Evolutionary conservation across 2,113 vertebrate genomes (phyloP), one percentile per base, ranked within the genome.

Genomic region (Noturus placidus): DNA sequence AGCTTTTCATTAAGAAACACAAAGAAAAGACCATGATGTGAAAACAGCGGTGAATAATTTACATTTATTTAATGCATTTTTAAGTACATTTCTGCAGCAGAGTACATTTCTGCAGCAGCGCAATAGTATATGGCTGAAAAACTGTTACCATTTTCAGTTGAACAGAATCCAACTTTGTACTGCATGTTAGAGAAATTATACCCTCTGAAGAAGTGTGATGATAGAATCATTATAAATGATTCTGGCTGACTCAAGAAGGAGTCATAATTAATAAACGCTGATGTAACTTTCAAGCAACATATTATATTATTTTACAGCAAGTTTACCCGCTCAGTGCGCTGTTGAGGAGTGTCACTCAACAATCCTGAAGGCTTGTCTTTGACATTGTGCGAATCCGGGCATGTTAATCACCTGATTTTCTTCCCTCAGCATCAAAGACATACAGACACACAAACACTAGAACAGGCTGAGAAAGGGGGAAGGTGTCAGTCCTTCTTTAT

Each of bases 261-360:
- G 80, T 90, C 87, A 82, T 84, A 89, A 89, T 91, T 85, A 90
- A 91, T 88, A 90, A 87, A 83, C 54, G 33, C 38, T 89, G 88
- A 86, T 85, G 85, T 87, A 77, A 76, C 84, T 42, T 82, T 89
- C 27, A 87, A 81, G 69, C 72, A 72, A 80, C 63, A 76, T 79
- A 57, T 85, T 82, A 69, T 82, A 79, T 88, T 89, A 88, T 87
- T 90, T 78, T 85, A 85, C 86, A 57, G 83, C 52, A 30, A 77
- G 74, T 72, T 89, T 80, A 83, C 74, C 86, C 86, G 85, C 87
- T 88, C 54, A 67, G 65, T 77, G 70, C 85, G 79, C 89, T 88
- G 72, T 57, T 82, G 83, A 88, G 85, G 89, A 91, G 84, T 88
- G 86, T 89, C 87, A 90, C 81, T 88, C 80, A 30, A 38, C 87